Base-by-base conservation (phyloP, 1,140 invertebrate genomes). In the Magallana gigas region DNA sequence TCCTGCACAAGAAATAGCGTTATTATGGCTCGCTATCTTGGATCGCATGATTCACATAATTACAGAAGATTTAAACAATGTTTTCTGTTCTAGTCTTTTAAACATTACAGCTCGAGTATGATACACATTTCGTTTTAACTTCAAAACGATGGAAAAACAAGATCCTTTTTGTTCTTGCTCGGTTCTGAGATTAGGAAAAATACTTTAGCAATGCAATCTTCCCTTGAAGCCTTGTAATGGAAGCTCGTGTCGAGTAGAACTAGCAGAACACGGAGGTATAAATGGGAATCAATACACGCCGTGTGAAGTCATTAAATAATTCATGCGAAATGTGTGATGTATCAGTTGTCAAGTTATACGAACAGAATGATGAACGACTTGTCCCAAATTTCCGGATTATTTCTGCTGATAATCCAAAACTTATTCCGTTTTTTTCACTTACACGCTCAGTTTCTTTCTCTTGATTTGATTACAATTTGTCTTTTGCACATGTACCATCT, bases 231-330 rank as follows among this genome's bases (percentile, higher is more conserved):
- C 36, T 48, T 48, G 36, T 48, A 48, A 48, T 48, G 36, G 5
- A 48, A 48, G 36, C 36, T 48, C 36, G 36, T 48, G 5, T 48
- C 36, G 36, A 48, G 36, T 5, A 48, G 36, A 48, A 48, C 36
- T 5, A 48, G 36, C 36, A 48, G 36, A 48, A 48, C 3, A 48
- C 5, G 23, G 68, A 76, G 23, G 18, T 76, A 23, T 23, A 12
- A 8, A 7, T 36, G 23, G 14, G 23, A 23, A 76, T 76, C 68
- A 12, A 76, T 76, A 76, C 68, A 29, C 23, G 1, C 23, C 8
- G 8, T 29, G 68, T 76, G 18, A 76, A 59, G 81, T 83, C 81
- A 58, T 83, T n/a, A 57, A 48, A 59, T 83, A 83, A 57, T 58
- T 58, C 81, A 83, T 59, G 58, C 16, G 8, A 56, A 59, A 16